Base-by-base conservation (phyloP, 2,888 invertebrate species). In the Diplolepis rosae region DNA sequence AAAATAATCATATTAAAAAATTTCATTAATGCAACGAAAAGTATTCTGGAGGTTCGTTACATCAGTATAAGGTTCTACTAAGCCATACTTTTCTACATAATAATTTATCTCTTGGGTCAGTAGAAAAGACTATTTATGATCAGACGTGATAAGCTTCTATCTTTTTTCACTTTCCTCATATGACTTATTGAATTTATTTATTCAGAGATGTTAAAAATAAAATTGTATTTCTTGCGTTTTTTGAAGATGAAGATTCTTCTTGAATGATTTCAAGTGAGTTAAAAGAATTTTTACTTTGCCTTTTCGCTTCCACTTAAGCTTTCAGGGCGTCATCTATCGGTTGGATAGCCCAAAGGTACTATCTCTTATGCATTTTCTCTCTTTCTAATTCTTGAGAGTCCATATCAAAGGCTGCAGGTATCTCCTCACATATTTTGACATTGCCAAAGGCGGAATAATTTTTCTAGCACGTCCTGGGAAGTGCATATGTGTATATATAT, bases 361-460 rank as follows among this genome's bases (percentile, higher is more conserved):
- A 61, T 61, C 39, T 61, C 56, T 61, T 61, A 61, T 61, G 35
- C 56, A 22, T 39, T 24, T 22, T 22, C 22, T 56, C 22, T 35
- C 13, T 56, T 56, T 56, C 18, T 61, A 11, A 35, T 22, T 24
- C 39, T 61, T 24, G 56, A 7, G 22, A 61, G 39, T 24, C 18
- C 35, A n/a, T 61, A 39, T 61, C 56, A 61, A n/a, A 61, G 35
- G 7, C 39, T 35, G 22, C 11, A 56, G 56, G 56, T 56, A n/a
- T n/a, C 39, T 39, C 15, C 22, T 61, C 56, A 24, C 56, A 61
- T 61, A 61, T 61, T 61, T 61, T 61, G 35, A 61, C 35, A 61
- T 6, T 22, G 56, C 56, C 56, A 61, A 61, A 61, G 56, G 56
- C 56, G n/a, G 35, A 56, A 56, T 56, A 30, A 56, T 56, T 56